phyloP scores from a whole-genome alignment of 2,888 invertebrate genomes.

The Drosophila cracens region DNA sequence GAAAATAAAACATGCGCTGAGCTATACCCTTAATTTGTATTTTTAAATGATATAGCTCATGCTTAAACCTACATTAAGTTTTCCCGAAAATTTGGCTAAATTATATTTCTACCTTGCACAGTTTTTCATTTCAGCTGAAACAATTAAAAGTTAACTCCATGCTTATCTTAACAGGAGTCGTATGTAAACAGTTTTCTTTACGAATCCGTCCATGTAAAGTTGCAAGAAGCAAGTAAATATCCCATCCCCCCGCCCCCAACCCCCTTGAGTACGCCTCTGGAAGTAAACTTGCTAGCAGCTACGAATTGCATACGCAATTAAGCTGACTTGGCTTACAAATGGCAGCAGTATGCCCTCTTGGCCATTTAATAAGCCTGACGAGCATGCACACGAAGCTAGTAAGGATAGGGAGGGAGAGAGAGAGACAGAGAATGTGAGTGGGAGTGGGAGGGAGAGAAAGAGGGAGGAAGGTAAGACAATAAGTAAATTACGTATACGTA shows the following conservation, averaged over 20 bases:
- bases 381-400: neutral
- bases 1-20: neutral
- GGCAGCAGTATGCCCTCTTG: conserved; percentile 34
- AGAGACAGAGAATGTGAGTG: neutral
- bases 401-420: neutral
- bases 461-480: conserved; percentile 4
- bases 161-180: neutral
- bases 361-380: conserved; percentile 66
- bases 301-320: conserved; percentile 75
- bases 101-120: neutral
- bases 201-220: neutral
- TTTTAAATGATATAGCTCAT: too few species aligned
- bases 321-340: conserved; percentile 70
- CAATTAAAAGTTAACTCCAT: neutral
- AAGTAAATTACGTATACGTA: conserved; percentile 81
- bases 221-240: neutral
- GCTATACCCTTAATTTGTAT: too few species aligned
- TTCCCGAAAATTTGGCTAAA: neutral
- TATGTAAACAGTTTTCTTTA: neutral
- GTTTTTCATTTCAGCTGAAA: neutral
- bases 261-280: neutral
- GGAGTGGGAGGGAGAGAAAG: neutral
- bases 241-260: neutral
- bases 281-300: conserved; percentile 11
- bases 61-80: neutral